Base-by-base conservation (phyloP, 1,140 invertebrate species). In the Pseudobourletiella spinata region DNA sequence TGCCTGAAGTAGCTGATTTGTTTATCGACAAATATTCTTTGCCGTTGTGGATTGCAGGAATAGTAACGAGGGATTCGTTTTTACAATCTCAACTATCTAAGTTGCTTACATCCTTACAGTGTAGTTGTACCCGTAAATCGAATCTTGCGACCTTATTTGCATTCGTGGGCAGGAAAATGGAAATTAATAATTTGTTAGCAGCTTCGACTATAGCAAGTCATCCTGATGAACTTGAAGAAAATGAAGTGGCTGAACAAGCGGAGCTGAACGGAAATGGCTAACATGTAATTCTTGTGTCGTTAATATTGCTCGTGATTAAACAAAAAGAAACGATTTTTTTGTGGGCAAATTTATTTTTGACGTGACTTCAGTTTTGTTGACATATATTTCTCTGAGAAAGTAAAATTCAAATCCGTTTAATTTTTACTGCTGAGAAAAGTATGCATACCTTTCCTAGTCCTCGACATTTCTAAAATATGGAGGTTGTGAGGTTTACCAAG, bases 21-120 rank as follows among this genome's bases (percentile, higher is more conserved):
- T 46, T 70, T 42, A 29, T 63, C 1, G 68, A 70, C n/a, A 66
- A 65, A 32, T 55, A 70, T 54, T 61, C 55, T 3, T 22, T 70
- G 4, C 61, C 60, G 2, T 18, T 70, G 4, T 70, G 68, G 68
- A 43, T 70, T 24, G 6, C 64, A 6, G 67, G 67, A 57, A 14
- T 67, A 4, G 32, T 2, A 4, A 29, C 30, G 15, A 60, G 2
- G 3, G 51, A 30, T 22, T 32, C 20, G 14, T 14, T n/a, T 26
- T 25, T 59, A 14, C 20, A 54, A 11, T 8, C 11, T 30, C 46
- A 48, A 14, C 6, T 48, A 11, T 15, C 14, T 15, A 48, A 14
- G 11, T 22, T 48, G 20, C 22, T 48, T 48, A 48, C 6, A n/a
- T 48, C 46, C 6, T 22, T 48, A 48, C 14, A 48, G 20, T 15